A percentile compares a stretch with the other conserved stretches of the same genome.
phyloP scores from a whole-genome alignment of 2,888 invertebrate species.

The Phragmatobia fuliginosa region DNA sequence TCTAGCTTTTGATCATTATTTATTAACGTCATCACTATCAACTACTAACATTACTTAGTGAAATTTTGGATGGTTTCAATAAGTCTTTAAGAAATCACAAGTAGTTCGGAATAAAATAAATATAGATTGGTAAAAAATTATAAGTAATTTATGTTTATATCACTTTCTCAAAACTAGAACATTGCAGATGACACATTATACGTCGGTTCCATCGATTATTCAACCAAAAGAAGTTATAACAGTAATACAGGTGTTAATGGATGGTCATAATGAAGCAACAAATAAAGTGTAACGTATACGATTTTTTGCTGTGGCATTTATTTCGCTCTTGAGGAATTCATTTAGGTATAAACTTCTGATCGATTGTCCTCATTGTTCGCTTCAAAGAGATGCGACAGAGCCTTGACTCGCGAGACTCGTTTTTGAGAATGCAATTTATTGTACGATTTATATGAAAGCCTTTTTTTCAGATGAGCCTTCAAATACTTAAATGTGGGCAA shows the following conservation, averaged over 20 bases:
- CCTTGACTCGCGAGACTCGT: conserved; percentile 64
- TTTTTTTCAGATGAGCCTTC: conserved; percentile 59
- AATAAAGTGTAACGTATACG: conserved; percentile 56
- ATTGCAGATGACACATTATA: neutral
- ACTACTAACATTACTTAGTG: neutral
- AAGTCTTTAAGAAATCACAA: too few species aligned
- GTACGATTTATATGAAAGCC: conserved; percentile 62
- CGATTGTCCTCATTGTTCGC: conserved; percentile 61
- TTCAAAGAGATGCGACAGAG: conserved; percentile 49
- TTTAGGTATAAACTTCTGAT: conserved; percentile 61
- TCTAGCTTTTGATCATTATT: conserved; percentile 14
- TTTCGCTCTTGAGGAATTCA: conserved; percentile 56
- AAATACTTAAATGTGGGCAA: conserved; percentile 34
- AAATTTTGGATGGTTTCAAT: neutral
- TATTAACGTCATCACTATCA: neutral
- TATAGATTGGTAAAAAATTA: too few species aligned
- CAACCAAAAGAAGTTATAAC: conserved; percentile 19
- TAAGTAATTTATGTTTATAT: too few species aligned
- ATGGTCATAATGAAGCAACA: conserved; percentile 44
- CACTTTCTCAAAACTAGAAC: neutral
- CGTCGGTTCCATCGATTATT: neutral
- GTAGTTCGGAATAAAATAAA: too few species aligned
- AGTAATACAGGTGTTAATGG: conserved; percentile 20
- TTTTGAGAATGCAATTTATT: conserved; percentile 68
- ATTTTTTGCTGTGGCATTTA: conserved; percentile 61